Evolutionary conservation across 2,888 invertebrate genomes (phyloP).

Genomic region (Molanna angustata): DNA sequence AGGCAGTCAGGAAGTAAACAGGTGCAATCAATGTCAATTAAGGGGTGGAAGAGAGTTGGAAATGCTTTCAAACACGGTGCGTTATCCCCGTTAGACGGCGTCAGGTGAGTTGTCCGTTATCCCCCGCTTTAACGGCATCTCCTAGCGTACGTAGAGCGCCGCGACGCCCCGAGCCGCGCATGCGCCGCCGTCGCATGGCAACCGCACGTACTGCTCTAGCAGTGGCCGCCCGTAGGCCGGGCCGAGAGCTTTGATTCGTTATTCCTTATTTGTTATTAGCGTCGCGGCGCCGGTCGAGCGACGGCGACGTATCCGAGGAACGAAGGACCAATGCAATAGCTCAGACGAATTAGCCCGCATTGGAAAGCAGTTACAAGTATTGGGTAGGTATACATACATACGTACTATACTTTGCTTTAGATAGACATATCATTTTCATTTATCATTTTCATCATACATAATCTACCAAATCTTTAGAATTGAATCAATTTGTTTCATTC

Average conservation of each 20-base stretch:
- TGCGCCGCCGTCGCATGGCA: conserved; percentile 37
- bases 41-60: too few relatives aligned
- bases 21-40: too few relatives aligned
- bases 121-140: conserved; percentile 1
- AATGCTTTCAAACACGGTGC: too few relatives aligned
- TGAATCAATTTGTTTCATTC: too few relatives aligned
- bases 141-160: conserved; percentile 9
- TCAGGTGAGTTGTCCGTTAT: conserved; percentile 4
- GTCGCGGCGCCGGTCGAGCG: conserved; percentile 16
- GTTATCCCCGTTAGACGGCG: not conserved
- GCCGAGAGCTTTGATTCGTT: conserved; percentile 27
- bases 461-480: too few relatives aligned
- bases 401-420: too few relatives aligned
- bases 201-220: conserved; percentile 38
- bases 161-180: conserved; percentile 28
- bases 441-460: too few relatives aligned
- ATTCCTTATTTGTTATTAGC: conserved; percentile 20
- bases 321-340: conserved; percentile 1
- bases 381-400: too few relatives aligned
- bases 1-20: too few relatives aligned
- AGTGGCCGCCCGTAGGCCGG: conserved; percentile 32
- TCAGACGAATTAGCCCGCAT: conserved; percentile 15
- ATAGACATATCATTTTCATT: too few relatives aligned
- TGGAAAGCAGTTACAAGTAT: conserved; percentile 8
- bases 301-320: conserved; percentile 15